Conservation (phyloP, 2,888 invertebrate genomes). For the Chrysotoxum bicinctum region DNA sequence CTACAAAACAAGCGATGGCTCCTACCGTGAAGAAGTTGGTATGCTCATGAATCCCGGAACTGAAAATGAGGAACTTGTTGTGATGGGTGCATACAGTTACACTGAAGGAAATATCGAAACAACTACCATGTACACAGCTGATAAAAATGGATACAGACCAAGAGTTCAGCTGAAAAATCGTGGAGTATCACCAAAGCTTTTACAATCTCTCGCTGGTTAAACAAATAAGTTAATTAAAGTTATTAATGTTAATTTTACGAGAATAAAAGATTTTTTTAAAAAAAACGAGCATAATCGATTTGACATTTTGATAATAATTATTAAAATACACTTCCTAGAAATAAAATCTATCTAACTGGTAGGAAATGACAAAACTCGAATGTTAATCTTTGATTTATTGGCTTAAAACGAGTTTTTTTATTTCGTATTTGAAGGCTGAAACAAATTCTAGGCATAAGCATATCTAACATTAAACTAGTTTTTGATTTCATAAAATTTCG, state of each 20-base stretch:
- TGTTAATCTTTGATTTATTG: conserved; percentile 11
- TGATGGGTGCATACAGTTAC: conserved; percentile 78
- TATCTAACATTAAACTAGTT: not conserved
- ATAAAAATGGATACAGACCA: conserved; percentile 80
- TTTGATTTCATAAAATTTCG: not conserved
- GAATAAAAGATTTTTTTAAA: conserved; percentile 9
- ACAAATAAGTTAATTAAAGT: not conserved
- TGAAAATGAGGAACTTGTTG: conserved; percentile 78
- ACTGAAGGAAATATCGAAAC: conserved; percentile 79
- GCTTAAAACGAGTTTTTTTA: conserved; percentile 1
- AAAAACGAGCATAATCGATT: not conserved
- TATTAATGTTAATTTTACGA: conserved; percentile 22
- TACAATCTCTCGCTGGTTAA: conserved; percentile 71
- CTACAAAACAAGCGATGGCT: conserved; percentile 79
- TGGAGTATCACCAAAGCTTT: conserved; percentile 74
- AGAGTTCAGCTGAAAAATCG: conserved; percentile 78
- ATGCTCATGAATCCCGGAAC: conserved; percentile 80
- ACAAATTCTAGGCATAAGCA: not conserved
- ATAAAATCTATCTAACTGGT: not conserved
- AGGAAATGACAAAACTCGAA: not conserved
- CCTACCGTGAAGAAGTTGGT: conserved; percentile 79
- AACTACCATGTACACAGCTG: conserved; percentile 81
- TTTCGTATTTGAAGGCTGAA: not conserved
- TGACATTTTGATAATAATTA: not conserved
- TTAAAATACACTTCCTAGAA: not conserved